Evolutionary conservation across 2,888 invertebrate species (phyloP).

Genomic region (Flabesymbios commensalis): DNA sequence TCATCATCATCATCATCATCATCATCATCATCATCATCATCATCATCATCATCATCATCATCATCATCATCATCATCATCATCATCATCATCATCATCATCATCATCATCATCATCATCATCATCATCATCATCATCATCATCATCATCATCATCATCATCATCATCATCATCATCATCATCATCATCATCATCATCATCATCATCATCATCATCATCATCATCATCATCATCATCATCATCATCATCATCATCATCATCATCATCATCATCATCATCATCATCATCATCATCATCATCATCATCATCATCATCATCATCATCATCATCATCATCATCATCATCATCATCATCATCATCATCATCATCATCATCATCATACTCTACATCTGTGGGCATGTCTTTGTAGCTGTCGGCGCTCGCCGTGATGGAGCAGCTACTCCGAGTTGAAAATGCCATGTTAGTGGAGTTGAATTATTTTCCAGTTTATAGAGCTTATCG

Average conservation of each 20-base stretch:
- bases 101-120: conserved; percentile 10
- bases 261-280: conserved; percentile 10
- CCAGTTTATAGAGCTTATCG: no score
- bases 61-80: conserved; percentile 14
- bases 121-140: conserved; percentile 14
- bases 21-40: conserved; percentile 2
- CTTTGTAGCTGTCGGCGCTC: background rate
- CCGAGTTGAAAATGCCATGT: background rate
- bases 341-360: conserved; percentile 40
- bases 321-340: conserved; percentile 30
- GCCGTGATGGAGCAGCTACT: no score
- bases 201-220: conserved; percentile 26
- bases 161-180: conserved; percentile 15
- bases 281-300: conserved; percentile 13
- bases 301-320: conserved; percentile 9
- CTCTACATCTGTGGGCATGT: background rate
- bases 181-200: conserved; percentile 13
- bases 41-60: conserved; percentile 15
- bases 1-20: background rate
- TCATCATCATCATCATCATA: conserved; percentile 39
- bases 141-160: conserved; percentile 4
- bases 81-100: conserved; percentile 14
- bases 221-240: conserved; percentile 37
- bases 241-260: conserved; percentile 42
- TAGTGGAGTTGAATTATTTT: no score